phyloP scores from a whole-genome alignment of 2,888 invertebrate species.

The Tetropium fuscum region DNA sequence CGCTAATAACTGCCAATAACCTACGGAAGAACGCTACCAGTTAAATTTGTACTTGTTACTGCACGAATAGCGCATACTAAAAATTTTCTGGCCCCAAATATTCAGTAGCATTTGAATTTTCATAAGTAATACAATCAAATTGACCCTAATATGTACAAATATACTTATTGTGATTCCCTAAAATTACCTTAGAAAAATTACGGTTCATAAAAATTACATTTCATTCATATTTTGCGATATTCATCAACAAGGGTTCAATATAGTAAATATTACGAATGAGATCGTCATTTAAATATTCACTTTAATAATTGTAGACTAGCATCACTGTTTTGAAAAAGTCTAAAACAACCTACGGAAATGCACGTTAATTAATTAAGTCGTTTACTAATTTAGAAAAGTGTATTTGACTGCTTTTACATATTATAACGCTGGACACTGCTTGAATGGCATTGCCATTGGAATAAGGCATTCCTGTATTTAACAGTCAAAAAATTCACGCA shows the following conservation, averaged over 20 bases:
- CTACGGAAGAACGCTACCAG: neutral
- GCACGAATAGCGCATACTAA: neutral
- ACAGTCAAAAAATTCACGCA: neutral
- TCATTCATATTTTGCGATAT: neutral
- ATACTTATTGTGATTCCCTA: slow-evolving; percentile 16
- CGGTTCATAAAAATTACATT: slow-evolving; percentile 5
- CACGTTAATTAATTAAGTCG: too few relatives aligned
- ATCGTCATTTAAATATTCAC: slow-evolving; percentile 1
- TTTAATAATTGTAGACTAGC: slow-evolving; percentile 19
- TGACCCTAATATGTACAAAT: slow-evolving; percentile 12
- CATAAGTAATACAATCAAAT: slow-evolving; percentile 17
- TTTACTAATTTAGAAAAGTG: neutral
- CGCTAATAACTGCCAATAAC: neutral
- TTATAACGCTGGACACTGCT: neutral
- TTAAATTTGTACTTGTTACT: neutral
- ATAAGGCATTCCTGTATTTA: neutral
- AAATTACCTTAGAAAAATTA: slow-evolving; percentile 19
- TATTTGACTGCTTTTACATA: neutral
- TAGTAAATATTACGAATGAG: slow-evolving; percentile 14
- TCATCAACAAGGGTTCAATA: slow-evolving; percentile 3
- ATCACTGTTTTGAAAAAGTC: too few relatives aligned
- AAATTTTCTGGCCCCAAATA: neutral
- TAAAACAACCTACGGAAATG: too few relatives aligned
- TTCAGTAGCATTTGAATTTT: slow-evolving; percentile 21
- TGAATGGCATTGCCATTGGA: neutral